Conservation (phyloP, 2,797 vertebrate species). For the Jordanella pulchra region DNA sequence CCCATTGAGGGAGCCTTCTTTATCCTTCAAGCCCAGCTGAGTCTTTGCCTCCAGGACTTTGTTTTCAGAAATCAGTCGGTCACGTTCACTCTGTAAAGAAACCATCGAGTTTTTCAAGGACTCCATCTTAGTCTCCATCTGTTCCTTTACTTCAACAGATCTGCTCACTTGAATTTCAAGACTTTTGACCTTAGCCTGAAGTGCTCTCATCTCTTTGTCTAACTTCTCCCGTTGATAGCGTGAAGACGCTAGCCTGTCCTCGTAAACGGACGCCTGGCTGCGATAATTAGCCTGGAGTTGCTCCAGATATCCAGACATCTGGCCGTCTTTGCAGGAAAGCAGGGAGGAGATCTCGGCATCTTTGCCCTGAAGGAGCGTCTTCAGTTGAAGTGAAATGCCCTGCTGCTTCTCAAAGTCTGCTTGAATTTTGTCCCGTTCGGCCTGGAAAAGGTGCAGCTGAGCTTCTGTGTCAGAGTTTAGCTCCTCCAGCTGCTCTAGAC, state of each 20-base stretch:
- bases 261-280: conserved; percentile 78
- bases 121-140: conserved; percentile 76
- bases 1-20: conserved; percentile 70
- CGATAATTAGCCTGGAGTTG: conserved; percentile 83
- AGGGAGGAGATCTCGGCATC: conserved; percentile 87
- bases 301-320: conserved; percentile 84
- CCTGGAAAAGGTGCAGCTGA: conserved; percentile 70
- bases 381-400: conserved; percentile 83
- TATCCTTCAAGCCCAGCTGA: conserved; percentile 65
- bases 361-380: conserved; percentile 84
- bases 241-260: conserved; percentile 75
- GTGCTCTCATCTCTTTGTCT: conserved; percentile 67
- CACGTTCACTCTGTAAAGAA: conserved; percentile 85
- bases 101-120: conserved; percentile 83
- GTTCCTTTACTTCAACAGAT: conserved; percentile 78
- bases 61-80: conserved; percentile 79
- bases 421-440: conserved; percentile 71
- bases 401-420: conserved; percentile 84
- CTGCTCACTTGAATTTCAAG: conserved; percentile 72
- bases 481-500: conserved; percentile 69
- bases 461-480: conserved; percentile 71
- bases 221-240: conserved; percentile 75
- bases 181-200: conserved; percentile 76
- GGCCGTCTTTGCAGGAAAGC: conserved; percentile 84
- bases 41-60: conserved; percentile 78